Evolutionary conservation across 53 echinoderm and acorn worm species (phyloP), one percentile per base, ranked within the genome.

Genomic region (Hippasteria phrygiana): DNA sequence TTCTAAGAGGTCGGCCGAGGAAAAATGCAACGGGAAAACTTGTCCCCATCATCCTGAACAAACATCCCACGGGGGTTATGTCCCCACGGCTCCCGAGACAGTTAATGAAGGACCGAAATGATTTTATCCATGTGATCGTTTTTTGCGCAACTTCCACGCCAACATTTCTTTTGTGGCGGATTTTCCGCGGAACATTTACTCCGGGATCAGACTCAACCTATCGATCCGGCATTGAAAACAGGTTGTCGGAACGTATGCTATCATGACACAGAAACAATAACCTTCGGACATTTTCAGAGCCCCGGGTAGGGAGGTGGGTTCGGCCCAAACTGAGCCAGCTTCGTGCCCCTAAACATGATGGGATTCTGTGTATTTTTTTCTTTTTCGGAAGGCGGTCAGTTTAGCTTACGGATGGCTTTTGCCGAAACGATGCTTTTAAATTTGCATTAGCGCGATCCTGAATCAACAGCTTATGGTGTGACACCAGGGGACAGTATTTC

Each of bases 351-450:
- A 37, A 18, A 38, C 46, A 41, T 62, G 79, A 79, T 79, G 79
- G 13, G 56, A 55, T 38, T n/a, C 20, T 13, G 47, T 26, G 3
- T 54, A 12, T 36, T 37, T 32, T 12, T 34, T 22, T 22, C 22
- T 56, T 40, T n/a, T 56, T 56, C 18, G 26, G 43, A 48, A 14
- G 8, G 14, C 8, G 48, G 48, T 8, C 14, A 10, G 8, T 48
- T 74, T 45, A 39, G 74, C 41, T 1, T 74, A 40, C 18, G 45
- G 42, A 18, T 14, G 37, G 11, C 35, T 17, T 59, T 79, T 79
- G 79, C 79, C 79, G 59, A 59, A 56, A 82, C 41, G 66, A 31
- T 82, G 66, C 82, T 82, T 82, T 82, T 82, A 82, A 82, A 82
- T 82, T 62, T 82, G 82, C 64, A 82, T 82, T 82, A 82, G 45